Conservation (phyloP, 2,888 invertebrate genomes). For the Helicoverpa assulta region DNA sequence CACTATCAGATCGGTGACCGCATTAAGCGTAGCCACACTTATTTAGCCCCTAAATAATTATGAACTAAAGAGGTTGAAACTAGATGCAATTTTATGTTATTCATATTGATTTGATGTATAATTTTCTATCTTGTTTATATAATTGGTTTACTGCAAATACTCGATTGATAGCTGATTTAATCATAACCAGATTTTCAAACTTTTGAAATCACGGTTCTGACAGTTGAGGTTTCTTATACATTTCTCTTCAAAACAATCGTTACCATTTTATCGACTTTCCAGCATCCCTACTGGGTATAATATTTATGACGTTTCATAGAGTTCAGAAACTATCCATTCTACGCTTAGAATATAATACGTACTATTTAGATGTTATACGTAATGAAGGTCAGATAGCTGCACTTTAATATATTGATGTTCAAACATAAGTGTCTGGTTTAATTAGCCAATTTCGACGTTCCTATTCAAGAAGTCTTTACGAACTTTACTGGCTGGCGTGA, state of each 20-base stretch:
- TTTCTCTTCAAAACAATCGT: too few species aligned
- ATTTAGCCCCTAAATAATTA: constrained; percentile 71
- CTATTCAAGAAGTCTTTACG: background rate
- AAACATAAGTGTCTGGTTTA: too few species aligned
- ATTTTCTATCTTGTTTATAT: constrained; percentile 22
- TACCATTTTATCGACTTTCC: too few species aligned
- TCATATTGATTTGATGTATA: constrained; percentile 6
- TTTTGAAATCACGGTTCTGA: background rate
- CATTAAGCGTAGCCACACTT: constrained; percentile 76
- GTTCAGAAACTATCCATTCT: too few species aligned
- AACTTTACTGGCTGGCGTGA: constrained; percentile 1
- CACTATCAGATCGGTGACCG: constrained; percentile 77
- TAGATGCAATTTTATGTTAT: constrained; percentile 7
- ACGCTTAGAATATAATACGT: too few species aligned
- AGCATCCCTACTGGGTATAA: too few species aligned
- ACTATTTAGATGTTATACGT: too few species aligned
- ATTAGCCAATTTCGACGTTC: too few species aligned
- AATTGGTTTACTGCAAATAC: background rate
- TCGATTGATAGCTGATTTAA: background rate
- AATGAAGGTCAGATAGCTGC: too few species aligned
- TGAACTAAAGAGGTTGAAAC: constrained; percentile 45
- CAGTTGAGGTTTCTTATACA: too few species aligned
- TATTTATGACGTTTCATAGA: too few species aligned
- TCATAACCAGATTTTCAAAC: background rate
- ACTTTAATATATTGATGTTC: too few species aligned